A percentile compares a stretch with the other conserved stretches of the same genome.
These are phyloP conservation scores for Diloba caeruleocephala DNA, from an alignment of 2,888 invertebrate genomes.

Conservation along the genomic window DNA sequence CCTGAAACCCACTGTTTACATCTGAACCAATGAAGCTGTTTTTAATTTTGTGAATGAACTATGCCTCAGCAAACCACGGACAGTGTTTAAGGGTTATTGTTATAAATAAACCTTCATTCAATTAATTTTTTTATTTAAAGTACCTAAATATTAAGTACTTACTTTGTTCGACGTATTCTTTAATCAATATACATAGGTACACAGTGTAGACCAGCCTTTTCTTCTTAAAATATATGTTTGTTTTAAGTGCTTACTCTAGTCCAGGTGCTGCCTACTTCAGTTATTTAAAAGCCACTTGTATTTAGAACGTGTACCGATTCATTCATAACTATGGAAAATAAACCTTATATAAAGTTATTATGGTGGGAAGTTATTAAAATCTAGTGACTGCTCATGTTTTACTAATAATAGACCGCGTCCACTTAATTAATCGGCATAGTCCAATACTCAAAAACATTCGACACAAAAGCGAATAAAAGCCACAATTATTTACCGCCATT, in stretches of 20 bases:
- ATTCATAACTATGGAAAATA: conserved; percentile 33
- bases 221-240: conserved; percentile 37
- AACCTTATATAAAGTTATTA: conserved; percentile 1
- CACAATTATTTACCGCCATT: conserved; percentile 30
- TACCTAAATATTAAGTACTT: too few relatives aligned
- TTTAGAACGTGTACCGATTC: conserved; percentile 51
- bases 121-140: too few relatives aligned
- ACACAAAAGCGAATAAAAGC: conserved; percentile 31
- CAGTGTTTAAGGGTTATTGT: too few relatives aligned
- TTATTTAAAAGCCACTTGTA: conserved; percentile 57
- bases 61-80: too few relatives aligned
- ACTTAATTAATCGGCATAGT: conserved; percentile 47
- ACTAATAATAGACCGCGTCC: conserved; percentile 31
- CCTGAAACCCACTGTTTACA: too few relatives aligned
- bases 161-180: too few relatives aligned
- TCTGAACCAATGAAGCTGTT: too few relatives aligned
- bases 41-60: too few relatives aligned
- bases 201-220: neutral
- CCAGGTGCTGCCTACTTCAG: conserved; percentile 62
- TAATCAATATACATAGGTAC: too few relatives aligned
- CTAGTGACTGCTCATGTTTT: conserved; percentile 1
- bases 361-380: neutral
- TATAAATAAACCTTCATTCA: too few relatives aligned
- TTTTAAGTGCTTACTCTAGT: conserved; percentile 49
- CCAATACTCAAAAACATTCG: conserved; percentile 43